A percentile compares a stretch with the other conserved stretches of the same genome.
phyloP scores from a whole-genome alignment of 2,113 vertebrate genomes.

The Myrmecophaga tridactyla region DNA sequence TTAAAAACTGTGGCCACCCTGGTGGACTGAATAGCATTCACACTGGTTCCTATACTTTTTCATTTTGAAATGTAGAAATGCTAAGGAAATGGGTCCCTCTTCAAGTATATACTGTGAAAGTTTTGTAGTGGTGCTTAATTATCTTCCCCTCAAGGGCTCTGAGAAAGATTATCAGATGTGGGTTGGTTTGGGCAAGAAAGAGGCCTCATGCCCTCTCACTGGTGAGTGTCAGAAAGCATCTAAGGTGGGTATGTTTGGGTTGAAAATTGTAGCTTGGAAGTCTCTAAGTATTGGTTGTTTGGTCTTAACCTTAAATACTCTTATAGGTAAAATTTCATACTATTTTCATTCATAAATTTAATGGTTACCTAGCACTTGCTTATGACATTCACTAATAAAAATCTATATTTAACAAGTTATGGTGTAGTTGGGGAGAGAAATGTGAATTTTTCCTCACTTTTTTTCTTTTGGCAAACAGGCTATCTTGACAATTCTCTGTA shows the following conservation, averaged over 20 bases:
- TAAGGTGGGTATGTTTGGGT: neutral
- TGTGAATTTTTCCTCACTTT: neutral
- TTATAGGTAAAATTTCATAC: neutral
- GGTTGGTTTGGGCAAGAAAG: slow-evolving; percentile 91
- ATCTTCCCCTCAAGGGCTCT: slow-evolving; percentile 82
- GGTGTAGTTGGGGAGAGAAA: neutral
- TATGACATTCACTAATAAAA: neutral
- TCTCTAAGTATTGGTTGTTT: neutral
- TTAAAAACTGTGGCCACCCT: neutral
- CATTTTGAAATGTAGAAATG: neutral
- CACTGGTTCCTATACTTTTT: neutral
- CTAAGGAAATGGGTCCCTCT: neutral
- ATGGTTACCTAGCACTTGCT: neutral
- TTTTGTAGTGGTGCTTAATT: neutral
- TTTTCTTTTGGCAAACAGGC: neutral
- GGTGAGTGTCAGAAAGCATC: slow-evolving; percentile 81
- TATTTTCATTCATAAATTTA: neutral
- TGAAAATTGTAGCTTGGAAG: neutral
- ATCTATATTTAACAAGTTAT: neutral
- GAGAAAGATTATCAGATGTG: slow-evolving; percentile 90
- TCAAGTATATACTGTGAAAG: neutral
- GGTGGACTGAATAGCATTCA: neutral
- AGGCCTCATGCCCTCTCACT: slow-evolving; percentile 89
- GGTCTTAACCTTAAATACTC: neutral
- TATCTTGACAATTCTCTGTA: neutral